A percentile compares a stretch with the other conserved stretches of the same genome.
phyloP scores from a whole-genome alignment of 2,113 vertebrate species.

The Psittacula cyanocephala region DNA sequence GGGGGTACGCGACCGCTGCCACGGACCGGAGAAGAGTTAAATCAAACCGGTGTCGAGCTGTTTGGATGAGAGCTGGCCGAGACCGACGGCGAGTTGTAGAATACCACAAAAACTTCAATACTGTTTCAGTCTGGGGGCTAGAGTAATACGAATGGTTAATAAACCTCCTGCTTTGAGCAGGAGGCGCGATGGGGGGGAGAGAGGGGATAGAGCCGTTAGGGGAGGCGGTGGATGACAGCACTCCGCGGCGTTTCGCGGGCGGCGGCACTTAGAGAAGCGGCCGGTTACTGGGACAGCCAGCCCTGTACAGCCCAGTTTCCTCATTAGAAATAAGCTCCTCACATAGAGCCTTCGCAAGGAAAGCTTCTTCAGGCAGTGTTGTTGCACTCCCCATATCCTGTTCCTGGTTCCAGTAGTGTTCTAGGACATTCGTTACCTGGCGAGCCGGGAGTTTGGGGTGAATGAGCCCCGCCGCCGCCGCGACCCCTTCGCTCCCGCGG shows the following conservation, averaged over 20 bases:
- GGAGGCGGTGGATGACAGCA: background rate
- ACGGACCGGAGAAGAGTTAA: background rate
- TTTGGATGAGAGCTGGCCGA: background rate
- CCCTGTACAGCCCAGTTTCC: background rate
- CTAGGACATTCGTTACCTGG: background rate
- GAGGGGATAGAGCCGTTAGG: background rate
- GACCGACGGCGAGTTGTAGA: background rate
- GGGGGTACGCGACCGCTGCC: background rate
- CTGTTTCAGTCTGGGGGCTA: background rate
- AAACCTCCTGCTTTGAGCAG: background rate
- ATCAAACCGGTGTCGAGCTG: fast-evolving
- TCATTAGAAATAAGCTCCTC: background rate
- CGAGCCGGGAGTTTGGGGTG: no score
- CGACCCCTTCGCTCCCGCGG: no score
- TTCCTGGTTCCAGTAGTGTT: background rate
- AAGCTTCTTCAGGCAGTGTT: background rate
- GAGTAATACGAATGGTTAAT: background rate
- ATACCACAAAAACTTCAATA: background rate
- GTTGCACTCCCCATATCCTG: no score
- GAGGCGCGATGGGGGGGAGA: background rate
- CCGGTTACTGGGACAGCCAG: background rate
- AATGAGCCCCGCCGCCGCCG: background rate
- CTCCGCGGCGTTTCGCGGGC: background rate
- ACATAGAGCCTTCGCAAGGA: background rate
- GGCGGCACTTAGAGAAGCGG: background rate